A percentile compares a stretch with the other conserved stretches of the same genome.
Conservation (phyloP, 2,888 invertebrate species). For the Mythimna pallens region DNA sequence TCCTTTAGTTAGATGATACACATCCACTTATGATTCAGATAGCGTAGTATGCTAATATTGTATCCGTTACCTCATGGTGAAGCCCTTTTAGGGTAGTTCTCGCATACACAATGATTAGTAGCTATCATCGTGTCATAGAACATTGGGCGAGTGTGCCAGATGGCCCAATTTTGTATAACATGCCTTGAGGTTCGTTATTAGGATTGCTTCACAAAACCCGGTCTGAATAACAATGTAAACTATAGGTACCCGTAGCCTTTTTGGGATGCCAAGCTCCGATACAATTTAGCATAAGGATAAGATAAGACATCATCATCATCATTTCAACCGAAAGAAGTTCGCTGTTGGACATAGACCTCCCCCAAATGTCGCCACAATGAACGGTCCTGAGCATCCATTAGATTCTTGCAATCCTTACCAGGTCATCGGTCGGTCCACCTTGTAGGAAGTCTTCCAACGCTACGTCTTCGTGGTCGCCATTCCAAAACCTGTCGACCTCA, state of each 20-base stretch:
- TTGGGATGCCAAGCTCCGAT: not conserved
- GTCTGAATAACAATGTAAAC: not conserved
- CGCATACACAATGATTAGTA: constrained; percentile 46
- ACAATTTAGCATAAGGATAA: not conserved
- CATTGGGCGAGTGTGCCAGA: constrained; percentile 15
- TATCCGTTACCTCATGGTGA: constrained; percentile 49
- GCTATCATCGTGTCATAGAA: constrained; percentile 14
- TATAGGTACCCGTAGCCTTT: no score
- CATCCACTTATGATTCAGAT: constrained; percentile 33
- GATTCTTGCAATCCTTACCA: no score
- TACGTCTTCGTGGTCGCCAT: no score
- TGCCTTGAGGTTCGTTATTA: not conserved
- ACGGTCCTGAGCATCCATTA: no score
- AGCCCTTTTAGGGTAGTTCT: constrained; percentile 37
- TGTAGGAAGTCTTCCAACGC: no score
- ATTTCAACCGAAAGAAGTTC: no score
- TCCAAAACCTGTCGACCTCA: no score
- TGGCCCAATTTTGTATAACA: constrained; percentile 10
- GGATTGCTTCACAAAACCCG: not conserved
- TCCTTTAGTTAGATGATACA: constrained; percentile 12
- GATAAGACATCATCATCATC: no score
- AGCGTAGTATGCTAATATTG: constrained; percentile 54
- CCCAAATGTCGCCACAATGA: no score
- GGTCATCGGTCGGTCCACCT: no score
- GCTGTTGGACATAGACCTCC: no score